These are phyloP conservation scores for Phyllotreta cruciferae DNA, from an alignment of 2,888 invertebrate species.

Conservation along the genomic window DNA sequence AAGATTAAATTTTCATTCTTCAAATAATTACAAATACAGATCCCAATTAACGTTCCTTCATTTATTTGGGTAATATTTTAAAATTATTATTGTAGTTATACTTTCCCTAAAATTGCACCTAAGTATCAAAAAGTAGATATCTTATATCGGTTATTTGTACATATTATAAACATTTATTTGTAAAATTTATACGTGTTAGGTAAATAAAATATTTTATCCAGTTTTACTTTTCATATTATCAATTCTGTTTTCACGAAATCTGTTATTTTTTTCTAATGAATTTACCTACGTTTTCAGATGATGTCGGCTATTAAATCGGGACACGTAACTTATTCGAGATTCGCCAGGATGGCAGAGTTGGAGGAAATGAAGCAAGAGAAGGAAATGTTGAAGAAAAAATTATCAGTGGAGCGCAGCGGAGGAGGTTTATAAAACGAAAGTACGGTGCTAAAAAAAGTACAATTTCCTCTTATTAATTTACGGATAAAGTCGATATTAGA, in stretches of 20 bases:
- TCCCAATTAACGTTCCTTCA: no score
- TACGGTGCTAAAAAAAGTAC: no score
- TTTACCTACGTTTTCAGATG: conserved; percentile 70
- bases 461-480: no score
- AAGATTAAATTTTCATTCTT: no score
- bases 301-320: conserved; percentile 99
- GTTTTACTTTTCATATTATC: background rate
- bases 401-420: conserved; percentile 92
- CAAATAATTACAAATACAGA: no score
- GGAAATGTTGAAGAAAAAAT: conserved; percentile 77
- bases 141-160: background rate
- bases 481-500: no score
- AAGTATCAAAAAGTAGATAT: conserved; percentile 2
- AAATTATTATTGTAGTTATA: no score
- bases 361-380: conserved; percentile 85
- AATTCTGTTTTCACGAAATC: background rate
- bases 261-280: no score
- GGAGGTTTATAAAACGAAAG: conserved; percentile 80
- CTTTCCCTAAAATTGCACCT: background rate
- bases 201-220: conserved; percentile 3
- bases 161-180: background rate
- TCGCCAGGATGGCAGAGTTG: conserved; percentile 93
- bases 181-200: conserved; percentile 14
- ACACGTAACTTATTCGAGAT: conserved; percentile 92
- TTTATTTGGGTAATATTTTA: no score